These are phyloP conservation scores for Napeogenes inachia DNA, from an alignment of 2,888 invertebrate genomes.

Conservation along the genomic window DNA sequence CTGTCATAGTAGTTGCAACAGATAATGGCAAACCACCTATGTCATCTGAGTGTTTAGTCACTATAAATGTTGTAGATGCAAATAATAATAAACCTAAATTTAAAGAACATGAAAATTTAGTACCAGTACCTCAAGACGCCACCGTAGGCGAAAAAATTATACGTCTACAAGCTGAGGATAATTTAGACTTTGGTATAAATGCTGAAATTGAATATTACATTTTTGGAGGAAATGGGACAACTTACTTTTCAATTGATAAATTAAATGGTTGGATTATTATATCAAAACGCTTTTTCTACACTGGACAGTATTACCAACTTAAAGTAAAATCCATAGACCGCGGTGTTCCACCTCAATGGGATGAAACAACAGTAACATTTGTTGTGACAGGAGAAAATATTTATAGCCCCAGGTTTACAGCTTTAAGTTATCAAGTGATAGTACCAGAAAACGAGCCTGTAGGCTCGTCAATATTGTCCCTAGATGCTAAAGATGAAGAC, in stretches of 20 bases:
- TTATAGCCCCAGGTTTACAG: slow-evolving; percentile 88
- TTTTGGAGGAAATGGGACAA: slow-evolving; percentile 85
- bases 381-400: slow-evolving; percentile 91
- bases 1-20: slow-evolving; percentile 91
- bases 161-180: slow-evolving; percentile 85
- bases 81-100: slow-evolving; percentile 95
- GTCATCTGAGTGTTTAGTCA: slow-evolving; percentile 91
- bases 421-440: slow-evolving; percentile 90
- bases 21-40: slow-evolving; percentile 97
- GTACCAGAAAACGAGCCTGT: slow-evolving; percentile 94
- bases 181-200: slow-evolving; percentile 90
- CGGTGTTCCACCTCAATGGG: slow-evolving; percentile 91
- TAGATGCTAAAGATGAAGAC: slow-evolving; percentile 91
- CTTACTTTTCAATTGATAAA: slow-evolving; percentile 84
- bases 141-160: slow-evolving; percentile 83
- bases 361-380: slow-evolving; percentile 84
- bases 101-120: slow-evolving; percentile 83
- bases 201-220: slow-evolving; percentile 90
- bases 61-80: slow-evolving; percentile 92
- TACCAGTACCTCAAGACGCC: slow-evolving; percentile 89
- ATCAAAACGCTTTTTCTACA: slow-evolving; percentile 74
- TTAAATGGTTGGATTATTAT: slow-evolving; percentile 90
- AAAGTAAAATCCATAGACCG: slow-evolving; percentile 88
- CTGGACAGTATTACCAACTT: slow-evolving; percentile 82
- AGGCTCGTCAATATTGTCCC: slow-evolving; percentile 89